Evolutionary conservation across 1,140 invertebrate genomes (phyloP).

Genomic region (Euura saliciscinereae): DNA sequence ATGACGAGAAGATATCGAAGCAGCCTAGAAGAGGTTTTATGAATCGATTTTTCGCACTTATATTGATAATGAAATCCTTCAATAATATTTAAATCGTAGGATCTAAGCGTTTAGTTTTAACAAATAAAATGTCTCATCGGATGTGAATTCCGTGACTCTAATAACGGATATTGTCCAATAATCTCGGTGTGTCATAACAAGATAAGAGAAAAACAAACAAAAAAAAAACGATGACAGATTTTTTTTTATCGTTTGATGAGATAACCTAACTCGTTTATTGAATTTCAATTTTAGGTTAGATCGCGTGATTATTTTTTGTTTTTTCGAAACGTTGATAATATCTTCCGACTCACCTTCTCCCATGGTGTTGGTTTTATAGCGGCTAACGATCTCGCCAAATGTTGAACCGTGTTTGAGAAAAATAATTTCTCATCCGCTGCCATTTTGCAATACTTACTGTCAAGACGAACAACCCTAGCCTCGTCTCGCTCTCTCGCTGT

Average conservation of each 20-base stretch:
- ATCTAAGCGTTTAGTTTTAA: too few species aligned
- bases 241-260: background rate
- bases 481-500: background rate
- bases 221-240: background rate
- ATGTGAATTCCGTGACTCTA: background rate
- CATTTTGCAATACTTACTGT: conserved; percentile 45
- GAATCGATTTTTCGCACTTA: too few species aligned
- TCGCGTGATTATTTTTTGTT: background rate
- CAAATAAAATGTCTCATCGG: too few species aligned
- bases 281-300: conserved; percentile 25
- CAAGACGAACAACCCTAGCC: too few species aligned
- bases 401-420: conserved; percentile 86
- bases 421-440: conserved; percentile 74
- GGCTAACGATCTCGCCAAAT: conserved; percentile 86
- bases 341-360: conserved; percentile 74
- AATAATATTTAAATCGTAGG: too few species aligned
- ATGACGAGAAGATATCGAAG: too few species aligned
- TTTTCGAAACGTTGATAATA: too few species aligned
- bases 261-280: conserved; percentile 8
- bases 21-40: too few species aligned
- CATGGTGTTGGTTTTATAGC: conserved; percentile 84
- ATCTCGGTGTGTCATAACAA: conserved; percentile 29
- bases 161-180: conserved; percentile 10
- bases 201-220: conserved; percentile 18
- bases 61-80: too few species aligned